These are phyloP conservation scores for Harpegnathos saltator DNA, from an alignment of 1,140 invertebrate genomes.

Conservation along the genomic window DNA sequence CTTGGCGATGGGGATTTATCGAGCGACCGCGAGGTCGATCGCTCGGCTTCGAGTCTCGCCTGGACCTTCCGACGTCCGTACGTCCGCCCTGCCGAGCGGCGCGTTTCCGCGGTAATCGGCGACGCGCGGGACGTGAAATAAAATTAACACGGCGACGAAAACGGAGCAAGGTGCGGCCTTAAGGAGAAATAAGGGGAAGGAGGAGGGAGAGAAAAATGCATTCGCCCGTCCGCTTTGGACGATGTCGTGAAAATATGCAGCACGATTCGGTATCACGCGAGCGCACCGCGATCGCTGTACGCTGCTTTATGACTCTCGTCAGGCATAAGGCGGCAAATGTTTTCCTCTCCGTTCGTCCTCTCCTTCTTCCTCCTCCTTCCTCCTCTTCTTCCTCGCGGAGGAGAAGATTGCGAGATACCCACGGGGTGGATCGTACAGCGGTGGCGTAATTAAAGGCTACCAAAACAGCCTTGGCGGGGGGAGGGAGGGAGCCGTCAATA, in stretches of 20 bases:
- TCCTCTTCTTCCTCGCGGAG: conserved; percentile 4
- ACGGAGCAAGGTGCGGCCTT: too few species aligned
- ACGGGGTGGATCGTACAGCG: conserved; percentile 25
- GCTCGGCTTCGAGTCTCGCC: too few species aligned
- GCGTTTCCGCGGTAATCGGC: conserved; percentile 6
- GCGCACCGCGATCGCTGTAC: neutral
- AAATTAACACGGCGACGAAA: too few species aligned
- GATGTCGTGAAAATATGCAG: conserved; percentile 50
- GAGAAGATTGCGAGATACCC: neutral
- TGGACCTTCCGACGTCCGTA: too few species aligned
- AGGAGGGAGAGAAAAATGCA: conserved; percentile 7
- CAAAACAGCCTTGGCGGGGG: neutral
- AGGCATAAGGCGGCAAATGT: neutral
- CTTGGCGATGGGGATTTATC: too few species aligned
- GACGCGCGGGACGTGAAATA: neutral
- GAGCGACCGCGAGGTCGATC: neutral
- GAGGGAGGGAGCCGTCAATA: neutral
- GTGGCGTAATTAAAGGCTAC: conserved; percentile 47
- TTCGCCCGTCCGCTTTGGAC: neutral
- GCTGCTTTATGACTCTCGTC: neutral
- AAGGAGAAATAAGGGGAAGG: neutral
- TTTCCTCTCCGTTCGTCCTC: neutral
- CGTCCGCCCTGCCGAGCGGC: too few species aligned
- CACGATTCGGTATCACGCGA: conserved; percentile 47
- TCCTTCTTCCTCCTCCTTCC: neutral